Percentiles rank a stretch among this genome's conserved stretches.
Conservation (phyloP, 2,797 vertebrate species). For the Podargus strigoides region DNA sequence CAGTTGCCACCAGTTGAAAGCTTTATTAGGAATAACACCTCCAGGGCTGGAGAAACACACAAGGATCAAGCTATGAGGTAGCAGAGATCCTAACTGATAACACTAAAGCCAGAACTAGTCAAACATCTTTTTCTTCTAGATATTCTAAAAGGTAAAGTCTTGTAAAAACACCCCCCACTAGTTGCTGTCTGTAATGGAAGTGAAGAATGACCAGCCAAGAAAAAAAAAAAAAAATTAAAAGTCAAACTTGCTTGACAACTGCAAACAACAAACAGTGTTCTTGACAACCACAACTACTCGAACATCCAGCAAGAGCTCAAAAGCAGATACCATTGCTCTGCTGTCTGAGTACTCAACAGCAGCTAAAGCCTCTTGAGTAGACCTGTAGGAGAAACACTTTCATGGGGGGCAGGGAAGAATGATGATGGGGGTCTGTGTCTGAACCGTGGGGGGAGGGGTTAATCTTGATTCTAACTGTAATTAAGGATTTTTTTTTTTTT, state of each 20-base stretch:
- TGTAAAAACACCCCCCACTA: background rate
- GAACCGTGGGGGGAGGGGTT: background rate
- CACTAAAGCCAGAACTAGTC: background rate
- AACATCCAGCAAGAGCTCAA: background rate
- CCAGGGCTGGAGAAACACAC: background rate
- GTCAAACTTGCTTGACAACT: background rate
- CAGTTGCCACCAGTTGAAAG: background rate
- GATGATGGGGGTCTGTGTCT: too few species aligned
- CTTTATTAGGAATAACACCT: background rate
- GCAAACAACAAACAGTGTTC: background rate
- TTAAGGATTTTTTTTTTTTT: background rate
- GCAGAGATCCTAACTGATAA: too few species aligned
- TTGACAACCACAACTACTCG: background rate
- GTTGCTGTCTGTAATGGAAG: background rate
- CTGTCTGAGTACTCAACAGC: accelerated
- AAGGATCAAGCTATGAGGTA: background rate
- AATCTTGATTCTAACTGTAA: background rate
- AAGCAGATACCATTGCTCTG: background rate
- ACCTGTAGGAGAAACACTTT: background rate
- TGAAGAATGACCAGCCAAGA: background rate
- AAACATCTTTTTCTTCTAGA: background rate
- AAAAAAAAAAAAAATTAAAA: background rate
- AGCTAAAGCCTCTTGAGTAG: background rate
- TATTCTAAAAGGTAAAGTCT: background rate
- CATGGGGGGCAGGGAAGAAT: background rate